Percentiles rank a stretch among this genome's conserved stretches.
Evolutionary conservation across 2,888 invertebrate genomes (phyloP).

Genomic region (Xestoiulus laeticollis): DNA sequence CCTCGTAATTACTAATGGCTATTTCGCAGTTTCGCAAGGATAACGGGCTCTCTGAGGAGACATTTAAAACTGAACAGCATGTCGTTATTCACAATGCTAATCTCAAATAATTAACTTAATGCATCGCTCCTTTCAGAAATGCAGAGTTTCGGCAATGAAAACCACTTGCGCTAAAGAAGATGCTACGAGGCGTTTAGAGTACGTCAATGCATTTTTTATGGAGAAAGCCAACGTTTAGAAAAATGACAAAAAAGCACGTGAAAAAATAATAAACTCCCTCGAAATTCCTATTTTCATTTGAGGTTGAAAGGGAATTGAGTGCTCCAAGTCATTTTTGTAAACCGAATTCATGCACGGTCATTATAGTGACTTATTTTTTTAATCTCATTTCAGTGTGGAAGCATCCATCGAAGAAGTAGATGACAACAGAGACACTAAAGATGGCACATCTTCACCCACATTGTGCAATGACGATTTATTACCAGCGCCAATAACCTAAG

Average conservation of each 20-base stretch:
- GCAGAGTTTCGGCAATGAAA: constrained; percentile 46
- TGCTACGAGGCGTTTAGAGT: constrained; percentile 36
- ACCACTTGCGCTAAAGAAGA: constrained; percentile 47
- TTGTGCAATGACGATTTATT: constrained; percentile 49
- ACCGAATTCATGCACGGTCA: too few relatives aligned
- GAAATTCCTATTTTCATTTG: too few relatives aligned
- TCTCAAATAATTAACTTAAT: constrained; percentile 5
- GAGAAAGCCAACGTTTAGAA: too few relatives aligned
- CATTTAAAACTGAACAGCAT: not conserved
- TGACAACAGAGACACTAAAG: constrained; percentile 43
- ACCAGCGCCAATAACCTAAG: constrained; percentile 49
- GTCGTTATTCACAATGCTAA: not conserved
- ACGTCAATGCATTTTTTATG: not conserved
- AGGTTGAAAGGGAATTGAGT: too few relatives aligned
- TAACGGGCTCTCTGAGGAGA: not conserved
- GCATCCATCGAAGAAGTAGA: constrained; percentile 42
- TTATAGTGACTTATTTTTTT: not conserved
- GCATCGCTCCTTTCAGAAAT: constrained; percentile 42
- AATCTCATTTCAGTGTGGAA: constrained; percentile 43
- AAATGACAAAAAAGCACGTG: too few relatives aligned
- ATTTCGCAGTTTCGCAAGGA: not conserved
- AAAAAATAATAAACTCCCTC: not conserved
- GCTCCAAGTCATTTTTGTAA: too few relatives aligned
- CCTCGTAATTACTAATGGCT: not conserved
- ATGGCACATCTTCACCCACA: constrained; percentile 8